Conservation (phyloP, 1,140 invertebrate genomes). For the Meteorus sp. region DNA sequence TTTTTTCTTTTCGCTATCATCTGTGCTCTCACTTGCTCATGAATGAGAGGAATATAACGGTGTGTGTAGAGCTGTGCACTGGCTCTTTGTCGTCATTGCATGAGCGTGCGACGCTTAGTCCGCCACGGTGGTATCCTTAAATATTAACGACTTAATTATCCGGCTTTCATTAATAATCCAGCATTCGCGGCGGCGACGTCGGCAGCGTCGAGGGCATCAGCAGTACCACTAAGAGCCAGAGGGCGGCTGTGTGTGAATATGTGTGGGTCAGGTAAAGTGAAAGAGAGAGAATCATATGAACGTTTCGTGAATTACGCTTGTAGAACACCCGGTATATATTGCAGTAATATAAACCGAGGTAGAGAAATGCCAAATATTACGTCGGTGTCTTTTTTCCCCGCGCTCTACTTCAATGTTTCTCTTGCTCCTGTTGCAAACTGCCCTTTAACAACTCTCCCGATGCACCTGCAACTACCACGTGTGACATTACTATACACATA, state of each 20-base stretch:
- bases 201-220: slow-evolving; percentile 26
- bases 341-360: neutral
- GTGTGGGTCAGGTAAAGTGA: too few relatives aligned
- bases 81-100: slow-evolving; percentile 30
- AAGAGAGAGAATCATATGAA: too few relatives aligned
- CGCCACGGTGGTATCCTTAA: slow-evolving; percentile 44
- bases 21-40: neutral
- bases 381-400: too few relatives aligned
- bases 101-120: slow-evolving; percentile 42
- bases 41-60: neutral
- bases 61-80: too few relatives aligned
- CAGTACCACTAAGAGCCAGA: slow-evolving; percentile 13
- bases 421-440: too few relatives aligned
- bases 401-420: too few relatives aligned
- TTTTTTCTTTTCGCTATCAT: neutral
- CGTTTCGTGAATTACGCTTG: too few relatives aligned
- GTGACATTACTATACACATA: too few relatives aligned
- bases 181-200: slow-evolving; percentile 21
- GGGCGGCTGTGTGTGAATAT: slow-evolving; percentile 14
- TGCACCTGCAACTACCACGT: too few relatives aligned
- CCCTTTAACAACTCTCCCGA: too few relatives aligned
- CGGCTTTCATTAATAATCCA: slow-evolving; percentile 50
- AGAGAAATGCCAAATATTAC: too few relatives aligned
- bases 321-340: slow-evolving; percentile 2
- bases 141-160: slow-evolving; percentile 56